A percentile compares a stretch with the other conserved stretches of the same genome.
These are phyloP conservation scores for Campopleginae sp. DNA, from an alignment of 2,888 invertebrate genomes.

Conservation along the genomic window DNA sequence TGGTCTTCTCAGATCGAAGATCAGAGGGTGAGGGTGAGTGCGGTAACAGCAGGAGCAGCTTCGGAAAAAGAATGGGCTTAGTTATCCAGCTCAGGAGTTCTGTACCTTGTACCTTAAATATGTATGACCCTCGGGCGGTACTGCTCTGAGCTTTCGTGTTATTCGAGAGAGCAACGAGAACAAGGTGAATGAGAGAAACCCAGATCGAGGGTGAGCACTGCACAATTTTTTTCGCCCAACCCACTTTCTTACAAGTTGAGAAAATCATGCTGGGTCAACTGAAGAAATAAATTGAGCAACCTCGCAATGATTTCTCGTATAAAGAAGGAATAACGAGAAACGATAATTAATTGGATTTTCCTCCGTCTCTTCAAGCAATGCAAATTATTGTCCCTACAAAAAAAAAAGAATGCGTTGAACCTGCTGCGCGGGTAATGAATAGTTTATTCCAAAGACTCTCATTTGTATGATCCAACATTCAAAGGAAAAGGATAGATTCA, in stretches of 20 bases:
- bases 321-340: conserved; percentile 12
- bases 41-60: conserved; percentile 28
- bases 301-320: conserved; percentile 25
- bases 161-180: conserved; percentile 29
- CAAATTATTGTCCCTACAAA: neutral
- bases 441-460: neutral
- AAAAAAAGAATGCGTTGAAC: neutral
- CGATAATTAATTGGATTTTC: conserved; percentile 37
- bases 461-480: neutral
- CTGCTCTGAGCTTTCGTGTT: conserved; percentile 43
- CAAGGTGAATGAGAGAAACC: conserved; percentile 20
- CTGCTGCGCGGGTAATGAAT: neutral
- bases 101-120: conserved; percentile 72
- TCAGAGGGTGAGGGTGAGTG: conserved; percentile 19
- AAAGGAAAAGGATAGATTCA: neutral
- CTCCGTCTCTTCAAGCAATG: neutral
- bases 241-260: neutral
- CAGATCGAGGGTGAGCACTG: conserved; percentile 16
- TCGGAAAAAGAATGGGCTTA: conserved; percentile 69
- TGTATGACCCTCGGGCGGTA: conserved; percentile 72
- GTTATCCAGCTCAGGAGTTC: conserved; percentile 71
- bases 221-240: conserved; percentile 10
- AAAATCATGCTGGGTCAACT: conserved; percentile 1
- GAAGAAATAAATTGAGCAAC: conserved; percentile 8
- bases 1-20: conserved; percentile 42